These are phyloP conservation scores for Palythoa caribaeorum DNA, from an alignment of 92 coral and sea anemone species.

Conservation along the genomic window DNA sequence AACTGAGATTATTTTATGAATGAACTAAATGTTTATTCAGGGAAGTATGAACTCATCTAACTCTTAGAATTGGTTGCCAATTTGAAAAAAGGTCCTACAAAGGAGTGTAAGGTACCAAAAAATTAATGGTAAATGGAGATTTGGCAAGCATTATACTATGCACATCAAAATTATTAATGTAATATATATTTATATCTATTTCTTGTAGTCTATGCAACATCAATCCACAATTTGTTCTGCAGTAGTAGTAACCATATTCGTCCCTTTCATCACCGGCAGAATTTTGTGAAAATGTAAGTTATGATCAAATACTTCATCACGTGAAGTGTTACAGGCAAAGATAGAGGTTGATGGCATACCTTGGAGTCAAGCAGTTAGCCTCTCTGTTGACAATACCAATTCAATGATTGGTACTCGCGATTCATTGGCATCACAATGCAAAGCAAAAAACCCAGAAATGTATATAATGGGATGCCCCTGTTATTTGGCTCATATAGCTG, in stretches of 20 bases:
- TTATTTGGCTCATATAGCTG: slow-evolving; percentile 51
- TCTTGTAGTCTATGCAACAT: slow-evolving; percentile 14
- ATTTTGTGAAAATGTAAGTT: slow-evolving; percentile 7
- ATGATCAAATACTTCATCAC: slow-evolving; percentile 31
- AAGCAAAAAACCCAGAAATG: slow-evolving; percentile 37
- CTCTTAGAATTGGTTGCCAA: too few species aligned
- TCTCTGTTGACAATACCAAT: slow-evolving; percentile 49
- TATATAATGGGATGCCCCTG: slow-evolving; percentile 41
- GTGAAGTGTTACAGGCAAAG: neutral
- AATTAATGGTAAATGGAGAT: neutral
- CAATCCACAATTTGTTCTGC: slow-evolving; percentile 17
- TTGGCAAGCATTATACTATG: neutral
- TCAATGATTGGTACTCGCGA: slow-evolving; percentile 58
- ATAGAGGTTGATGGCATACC: slow-evolving; percentile 38
- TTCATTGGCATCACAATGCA: slow-evolving; percentile 43
- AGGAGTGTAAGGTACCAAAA: too few species aligned
- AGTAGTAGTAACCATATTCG: slow-evolving; percentile 31
- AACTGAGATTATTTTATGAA: too few species aligned
- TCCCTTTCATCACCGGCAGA: slow-evolving; percentile 19
- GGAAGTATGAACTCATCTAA: too few species aligned
- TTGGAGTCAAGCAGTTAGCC: slow-evolving; percentile 54
- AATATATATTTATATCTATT: neutral
- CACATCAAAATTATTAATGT: neutral
- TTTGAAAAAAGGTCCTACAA: too few species aligned
- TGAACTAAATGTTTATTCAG: too few species aligned